A percentile compares a stretch with the other conserved stretches of the same genome.
Conservation (phyloP, 2,113 vertebrate species). For the Pongo abelii region DNA sequence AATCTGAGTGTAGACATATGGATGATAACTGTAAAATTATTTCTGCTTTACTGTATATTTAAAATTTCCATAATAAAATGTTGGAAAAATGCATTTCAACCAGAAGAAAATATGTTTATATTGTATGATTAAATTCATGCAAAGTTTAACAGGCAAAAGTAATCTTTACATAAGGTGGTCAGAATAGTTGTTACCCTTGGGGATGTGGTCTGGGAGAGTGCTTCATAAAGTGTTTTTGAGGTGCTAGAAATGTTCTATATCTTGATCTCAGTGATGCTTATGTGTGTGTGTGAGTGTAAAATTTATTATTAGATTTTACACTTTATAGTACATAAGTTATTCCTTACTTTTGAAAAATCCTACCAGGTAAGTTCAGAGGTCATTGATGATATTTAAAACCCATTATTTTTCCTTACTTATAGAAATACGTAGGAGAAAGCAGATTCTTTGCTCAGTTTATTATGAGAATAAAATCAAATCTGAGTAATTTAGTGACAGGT, state of each 20-base stretch:
- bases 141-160: neutral
- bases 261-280: neutral
- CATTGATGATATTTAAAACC: neutral
- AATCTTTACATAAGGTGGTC: neutral
- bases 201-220: neutral
- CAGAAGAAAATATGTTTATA: neutral
- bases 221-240: neutral
- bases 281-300: neutral
- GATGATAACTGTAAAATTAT: neutral
- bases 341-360: neutral
- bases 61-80: neutral
- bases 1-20: neutral
- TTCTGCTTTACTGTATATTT: neutral
- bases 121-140: neutral
- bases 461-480: conserved; percentile 27
- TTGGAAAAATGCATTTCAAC: neutral
- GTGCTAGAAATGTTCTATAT: neutral
- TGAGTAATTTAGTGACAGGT: conserved; percentile 42
- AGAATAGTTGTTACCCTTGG: neutral
- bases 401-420: neutral
- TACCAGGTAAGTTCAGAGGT: neutral
- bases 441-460: conserved; percentile 1
- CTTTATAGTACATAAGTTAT: neutral
- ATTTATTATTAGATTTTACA: neutral
- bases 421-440: neutral